Conservation (phyloP, 2,797 vertebrate genomes). For the Aplochiton taeniatus region DNA sequence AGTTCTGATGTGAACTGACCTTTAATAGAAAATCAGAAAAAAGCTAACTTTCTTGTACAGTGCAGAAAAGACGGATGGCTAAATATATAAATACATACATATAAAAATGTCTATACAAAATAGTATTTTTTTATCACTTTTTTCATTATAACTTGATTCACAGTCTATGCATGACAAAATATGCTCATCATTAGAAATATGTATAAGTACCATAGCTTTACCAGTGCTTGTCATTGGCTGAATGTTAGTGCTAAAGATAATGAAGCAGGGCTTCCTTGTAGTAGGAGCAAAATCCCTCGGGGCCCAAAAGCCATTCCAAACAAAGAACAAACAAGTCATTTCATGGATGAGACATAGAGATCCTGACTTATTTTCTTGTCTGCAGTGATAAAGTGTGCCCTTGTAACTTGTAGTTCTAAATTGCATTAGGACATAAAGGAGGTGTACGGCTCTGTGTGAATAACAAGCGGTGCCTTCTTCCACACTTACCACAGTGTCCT, state of each 20-base stretch:
- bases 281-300: too few relatives aligned
- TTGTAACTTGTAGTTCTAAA: constrained; percentile 31
- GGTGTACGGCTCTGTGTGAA: constrained; percentile 21
- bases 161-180: background rate
- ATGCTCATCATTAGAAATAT: background rate
- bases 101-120: too few relatives aligned
- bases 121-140: too few relatives aligned
- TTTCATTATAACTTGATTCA: too few relatives aligned
- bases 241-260: constrained; percentile 27
- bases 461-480: constrained; percentile 38
- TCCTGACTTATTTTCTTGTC: constrained; percentile 23
- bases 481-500: constrained; percentile 11
- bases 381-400: constrained; percentile 32
- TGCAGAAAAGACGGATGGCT: too few relatives aligned
- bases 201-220: background rate
- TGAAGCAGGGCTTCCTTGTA: constrained; percentile 20
- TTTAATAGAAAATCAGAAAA: too few relatives aligned
- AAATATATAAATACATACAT: too few relatives aligned
- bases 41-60: too few relatives aligned
- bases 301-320: constrained; percentile 24
- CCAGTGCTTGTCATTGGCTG: too few relatives aligned
- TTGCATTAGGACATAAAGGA: constrained; percentile 29
- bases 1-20: background rate
- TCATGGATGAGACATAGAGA: constrained; percentile 15
- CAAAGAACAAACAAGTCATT: constrained; percentile 32